Conservation (phyloP, 2,797 vertebrate genomes). For the Botia kubotai region DNA sequence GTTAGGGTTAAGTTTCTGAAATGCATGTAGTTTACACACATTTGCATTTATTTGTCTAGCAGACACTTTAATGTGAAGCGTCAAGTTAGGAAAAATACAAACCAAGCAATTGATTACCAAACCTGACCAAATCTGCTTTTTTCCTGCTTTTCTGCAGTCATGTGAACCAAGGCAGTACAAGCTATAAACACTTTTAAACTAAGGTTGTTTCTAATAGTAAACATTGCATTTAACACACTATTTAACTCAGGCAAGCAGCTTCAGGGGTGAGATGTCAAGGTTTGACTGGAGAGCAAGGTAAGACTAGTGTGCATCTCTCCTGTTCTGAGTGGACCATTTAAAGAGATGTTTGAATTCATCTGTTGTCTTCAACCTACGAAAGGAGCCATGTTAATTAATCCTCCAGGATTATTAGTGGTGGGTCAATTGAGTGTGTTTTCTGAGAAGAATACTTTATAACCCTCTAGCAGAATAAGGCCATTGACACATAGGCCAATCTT, state of each 20-base stretch:
- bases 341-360: conserved; percentile 62
- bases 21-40: too few relatives aligned
- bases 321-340: conserved; percentile 51
- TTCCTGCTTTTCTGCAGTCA: too few relatives aligned
- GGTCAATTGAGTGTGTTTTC: conserved; percentile 59
- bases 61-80: background rate
- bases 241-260: conserved; percentile 22
- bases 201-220: too few relatives aligned
- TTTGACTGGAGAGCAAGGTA: conserved; percentile 7
- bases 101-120: background rate
- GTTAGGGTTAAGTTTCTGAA: too few relatives aligned
- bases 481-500: conserved; percentile 58
- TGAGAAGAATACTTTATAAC: conserved; percentile 58
- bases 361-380: conserved; percentile 61
- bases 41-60: background rate
- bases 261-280: conserved; percentile 6
- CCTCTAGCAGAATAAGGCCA: conserved; percentile 42
- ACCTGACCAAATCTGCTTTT: too few relatives aligned
- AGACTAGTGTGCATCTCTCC: background rate
- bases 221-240: conserved; percentile 19
- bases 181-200: background rate
- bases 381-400: conserved; percentile 66
- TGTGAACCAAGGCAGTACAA: background rate
- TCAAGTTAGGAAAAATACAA: background rate
- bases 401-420: conserved; percentile 60